Conservation (phyloP, 2,797 vertebrate species). For the Chelon auratus region DNA sequence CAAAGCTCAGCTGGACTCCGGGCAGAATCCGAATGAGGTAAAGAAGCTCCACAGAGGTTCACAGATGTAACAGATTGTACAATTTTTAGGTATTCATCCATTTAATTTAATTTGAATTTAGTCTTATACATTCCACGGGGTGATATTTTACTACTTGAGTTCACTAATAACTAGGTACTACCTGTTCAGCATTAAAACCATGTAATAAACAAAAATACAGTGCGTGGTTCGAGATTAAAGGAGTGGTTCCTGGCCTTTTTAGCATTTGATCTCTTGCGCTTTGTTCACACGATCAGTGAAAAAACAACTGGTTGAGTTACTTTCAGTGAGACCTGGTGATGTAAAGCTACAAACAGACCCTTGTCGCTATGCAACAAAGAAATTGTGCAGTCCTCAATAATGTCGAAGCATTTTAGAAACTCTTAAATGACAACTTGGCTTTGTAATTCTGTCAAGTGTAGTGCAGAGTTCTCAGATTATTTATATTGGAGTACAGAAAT, state of each 20-base stretch:
- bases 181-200: neutral
- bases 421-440: too few relatives aligned
- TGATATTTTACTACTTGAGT: neutral
- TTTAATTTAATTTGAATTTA: too few relatives aligned
- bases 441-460: too few relatives aligned
- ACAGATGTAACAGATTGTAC: constrained; percentile 8
- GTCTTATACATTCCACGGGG: too few relatives aligned
- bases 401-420: too few relatives aligned
- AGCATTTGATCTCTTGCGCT: neutral
- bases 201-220: neutral
- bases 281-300: too few relatives aligned
- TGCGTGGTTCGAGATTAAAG: neutral
- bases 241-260: neutral
- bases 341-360: too few relatives aligned
- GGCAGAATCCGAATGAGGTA: constrained; percentile 85
- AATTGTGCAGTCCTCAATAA: too few relatives aligned
- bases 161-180: neutral
- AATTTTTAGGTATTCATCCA: neutral
- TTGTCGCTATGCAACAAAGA: too few relatives aligned
- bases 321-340: too few relatives aligned
- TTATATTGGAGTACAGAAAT: neutral
- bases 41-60: constrained; percentile 24
- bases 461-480: neutral
- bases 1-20: constrained; percentile 84
- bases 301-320: too few relatives aligned